Conservation (phyloP, 2,797 vertebrate genomes). For the Antennarius maculatus region DNA sequence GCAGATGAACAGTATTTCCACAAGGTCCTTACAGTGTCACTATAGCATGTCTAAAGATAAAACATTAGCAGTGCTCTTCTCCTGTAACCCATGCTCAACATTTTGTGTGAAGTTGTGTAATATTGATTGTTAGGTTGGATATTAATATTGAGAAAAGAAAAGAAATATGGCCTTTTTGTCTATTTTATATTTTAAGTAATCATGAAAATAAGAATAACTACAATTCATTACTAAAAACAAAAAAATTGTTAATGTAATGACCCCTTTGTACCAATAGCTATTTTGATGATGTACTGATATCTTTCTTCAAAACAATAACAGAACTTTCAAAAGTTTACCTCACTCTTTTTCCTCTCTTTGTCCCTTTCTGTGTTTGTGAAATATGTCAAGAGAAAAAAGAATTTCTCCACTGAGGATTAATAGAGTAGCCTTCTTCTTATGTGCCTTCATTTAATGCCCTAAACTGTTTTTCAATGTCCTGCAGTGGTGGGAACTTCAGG, state of each 20-base stretch:
- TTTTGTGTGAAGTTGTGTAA: background rate
- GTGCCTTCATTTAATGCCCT: conserved; percentile 4
- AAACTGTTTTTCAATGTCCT: background rate
- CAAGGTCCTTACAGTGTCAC: conserved; percentile 64
- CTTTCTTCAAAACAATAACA: conserved; percentile 4
- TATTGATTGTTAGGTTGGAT: background rate
- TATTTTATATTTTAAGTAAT: too few species aligned
- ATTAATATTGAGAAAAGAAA: background rate
- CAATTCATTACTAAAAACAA: too few species aligned
- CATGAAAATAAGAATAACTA: too few species aligned
- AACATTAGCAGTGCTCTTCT: conserved; percentile 25
- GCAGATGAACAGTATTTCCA: conserved; percentile 78
- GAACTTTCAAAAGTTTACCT: conserved; percentile 9
- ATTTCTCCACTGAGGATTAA: too few species aligned
- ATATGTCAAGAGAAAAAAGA: too few species aligned
- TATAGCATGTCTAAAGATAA: conserved; percentile 44
- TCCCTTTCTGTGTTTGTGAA: background rate
- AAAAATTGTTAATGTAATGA: too few species aligned
- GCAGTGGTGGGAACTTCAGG: conserved; percentile 29
- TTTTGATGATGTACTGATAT: background rate
- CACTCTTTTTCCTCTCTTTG: conserved; percentile 10
- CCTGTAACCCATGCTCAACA: background rate
- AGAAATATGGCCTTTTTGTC: background rate
- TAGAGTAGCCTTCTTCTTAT: background rate
- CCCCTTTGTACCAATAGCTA: too few species aligned